phyloP scores from a whole-genome alignment of 2,888 invertebrate genomes.

The Mesorhabditis sp. region DNA sequence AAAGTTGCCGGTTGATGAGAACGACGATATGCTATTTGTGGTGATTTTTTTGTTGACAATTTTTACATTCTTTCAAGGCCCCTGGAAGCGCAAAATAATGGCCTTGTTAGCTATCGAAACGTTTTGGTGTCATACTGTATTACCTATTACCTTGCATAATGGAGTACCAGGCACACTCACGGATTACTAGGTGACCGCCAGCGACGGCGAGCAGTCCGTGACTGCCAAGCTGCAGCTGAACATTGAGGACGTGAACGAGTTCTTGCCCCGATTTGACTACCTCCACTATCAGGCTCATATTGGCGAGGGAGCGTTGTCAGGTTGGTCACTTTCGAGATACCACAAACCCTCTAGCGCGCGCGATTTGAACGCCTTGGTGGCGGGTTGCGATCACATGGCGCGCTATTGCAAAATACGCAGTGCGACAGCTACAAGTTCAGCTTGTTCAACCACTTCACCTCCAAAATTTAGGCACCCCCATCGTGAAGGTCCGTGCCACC shows the following conservation, averaged over 20 bases:
- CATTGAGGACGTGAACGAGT: slow-evolving; percentile 51
- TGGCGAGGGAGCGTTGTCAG: not conserved
- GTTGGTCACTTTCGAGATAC: not conserved
- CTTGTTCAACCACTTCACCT: not conserved
- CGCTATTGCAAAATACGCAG: no score
- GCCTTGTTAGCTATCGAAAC: no score
- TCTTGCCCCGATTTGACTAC: slow-evolving; percentile 40
- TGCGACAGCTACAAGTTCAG: not conserved
- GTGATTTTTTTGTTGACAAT: not conserved
- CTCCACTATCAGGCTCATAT: not conserved
- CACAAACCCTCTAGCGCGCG: no score
- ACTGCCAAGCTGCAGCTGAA: slow-evolving; percentile 38
- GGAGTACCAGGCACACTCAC: not conserved
- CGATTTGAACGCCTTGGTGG: no score
- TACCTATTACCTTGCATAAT: not conserved
- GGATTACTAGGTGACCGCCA: slow-evolving; percentile 14
- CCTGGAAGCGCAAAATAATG: no score
- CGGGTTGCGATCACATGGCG: no score
- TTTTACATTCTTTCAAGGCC: no score
- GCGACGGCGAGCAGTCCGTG: slow-evolving; percentile 19
- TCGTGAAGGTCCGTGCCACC: slow-evolving; percentile 38
- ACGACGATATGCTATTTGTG: slow-evolving; percentile 9
- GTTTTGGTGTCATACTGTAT: not conserved
- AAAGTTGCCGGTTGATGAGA: slow-evolving; percentile 11
- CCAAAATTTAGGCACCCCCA: slow-evolving; percentile 20